Evolutionary conservation across 1,140 invertebrate species (phyloP), one percentile per base, ranked within the genome.

Genomic region (Sycophaga agraensis): DNA sequence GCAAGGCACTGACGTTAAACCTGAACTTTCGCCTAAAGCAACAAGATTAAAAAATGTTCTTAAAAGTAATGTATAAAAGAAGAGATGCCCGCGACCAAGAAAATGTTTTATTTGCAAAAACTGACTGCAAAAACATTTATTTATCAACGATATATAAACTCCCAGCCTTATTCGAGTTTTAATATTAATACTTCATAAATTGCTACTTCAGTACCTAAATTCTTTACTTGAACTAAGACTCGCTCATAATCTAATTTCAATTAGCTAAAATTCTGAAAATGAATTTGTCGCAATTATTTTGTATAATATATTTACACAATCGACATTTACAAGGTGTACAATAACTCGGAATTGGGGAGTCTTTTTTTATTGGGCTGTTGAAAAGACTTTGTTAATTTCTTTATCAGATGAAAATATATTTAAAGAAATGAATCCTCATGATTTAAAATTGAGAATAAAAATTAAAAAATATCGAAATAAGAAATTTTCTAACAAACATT

Each of bases 271-370:
- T 55, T 48, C 28, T 24, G 14, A 49, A 34, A 63, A 56, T 53
- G n/a, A 56, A 57, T 53, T 58, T 28, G 49, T 35, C 37, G 22
- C 4, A 24, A 12, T 34, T 24, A 26, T 39, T 34, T 49, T 35
- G 31, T 12, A 55, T 26, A 49, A 35, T 50, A 57, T 63, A 63
- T 63, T 51, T 58, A 63, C 61, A 63, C 21, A 58, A 58, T 63
- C 37, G 46, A 63, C 48, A 63, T 63, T 50, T 63, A 63, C 54
- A 63, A 46, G 54, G 49, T 57, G 42, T 57, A 53, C 39, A 58
- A 37, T 63, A 39, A 55, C 57, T 57, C 40, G 42, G 46, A 40
- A 21, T 53, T 26, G 19, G 39, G 49, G n/a, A 42, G 21, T 34
- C 26, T 42, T 59, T 46, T 34, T 37, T 51, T 45, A 24, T 35